Evolutionary conservation across 2,113 vertebrate species (phyloP), one percentile per base, ranked within the genome.

Genomic region (Heterocephalus glaber): DNA sequence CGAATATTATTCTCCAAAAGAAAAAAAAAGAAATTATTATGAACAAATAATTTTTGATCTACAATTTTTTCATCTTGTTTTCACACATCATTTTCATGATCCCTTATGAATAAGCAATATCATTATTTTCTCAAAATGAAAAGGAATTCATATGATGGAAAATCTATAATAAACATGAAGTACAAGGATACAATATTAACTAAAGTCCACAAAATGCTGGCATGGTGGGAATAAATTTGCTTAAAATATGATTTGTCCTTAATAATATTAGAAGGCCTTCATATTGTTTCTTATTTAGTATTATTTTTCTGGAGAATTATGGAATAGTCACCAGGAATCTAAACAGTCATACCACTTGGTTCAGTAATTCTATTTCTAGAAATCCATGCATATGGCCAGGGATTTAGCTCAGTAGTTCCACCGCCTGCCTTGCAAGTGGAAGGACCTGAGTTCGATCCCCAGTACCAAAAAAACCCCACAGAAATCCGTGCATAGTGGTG

Each of bases 21-120:
- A 83, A 95, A 60, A 74, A 93, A 90, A 90, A 94, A 63, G 41
- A 89, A 74, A 89, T 66, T 65, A 54, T 58, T 2, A 63, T 16
- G 4, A 96, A 94, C 28, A 94, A 90, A 84, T 60, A 74, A 88
- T 82, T 88, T 92, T 90, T 41, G 5, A 95, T 82, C 86, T 94
- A 72, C 56, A 70, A 83, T 68, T 93, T 95, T 93, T 92, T 35
- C 3, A 92, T 83, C 84, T 93, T 35, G 12, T 52, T 70, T 47
- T 90, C 87, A 84, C 0, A 72, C 10, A 44, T 20, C 90, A 84
- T 87, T 35, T 44, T 92, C 33, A 76, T 17, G 35, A 92, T 91
- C 38, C 35, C 84, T 65, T 93, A 91, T 77, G 5, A 84, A 80
- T 86, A 95, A 94, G 35, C 33, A 77, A 28, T 58, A 70, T 17